A percentile compares a stretch with the other conserved stretches of the same genome.
These are phyloP conservation scores for Eilema sororculum DNA, from an alignment of 2,888 invertebrate genomes.

Conservation along the genomic window DNA sequence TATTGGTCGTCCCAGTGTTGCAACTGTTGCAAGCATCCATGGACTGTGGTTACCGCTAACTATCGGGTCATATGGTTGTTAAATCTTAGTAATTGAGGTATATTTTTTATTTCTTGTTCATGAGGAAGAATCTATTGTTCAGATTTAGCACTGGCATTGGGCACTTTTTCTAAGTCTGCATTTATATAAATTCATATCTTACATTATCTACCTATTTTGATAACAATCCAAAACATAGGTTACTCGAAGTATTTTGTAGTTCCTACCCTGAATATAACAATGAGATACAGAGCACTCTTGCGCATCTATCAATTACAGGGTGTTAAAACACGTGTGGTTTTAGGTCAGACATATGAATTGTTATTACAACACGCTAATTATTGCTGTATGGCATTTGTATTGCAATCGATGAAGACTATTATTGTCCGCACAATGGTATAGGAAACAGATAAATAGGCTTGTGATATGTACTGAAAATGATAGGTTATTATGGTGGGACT, in stretches of 20 bases:
- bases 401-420: conserved; percentile 36
- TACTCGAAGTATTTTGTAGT: not conserved
- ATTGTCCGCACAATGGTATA: conserved; percentile 48
- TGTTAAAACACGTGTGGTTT: conserved; percentile 64
- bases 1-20: not conserved
- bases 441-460: conserved; percentile 44
- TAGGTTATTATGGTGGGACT: conserved; percentile 9
- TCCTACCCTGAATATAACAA: conserved; percentile 6
- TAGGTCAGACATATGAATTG: conserved; percentile 58
- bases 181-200: no score
- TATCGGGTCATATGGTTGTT: not conserved
- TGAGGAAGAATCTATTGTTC: no score
- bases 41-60: not conserved
- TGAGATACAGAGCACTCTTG: conserved; percentile 33
- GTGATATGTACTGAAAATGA: conserved; percentile 40
- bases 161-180: no score
- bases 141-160: no score
- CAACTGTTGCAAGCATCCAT: not conserved
- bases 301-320: conserved; percentile 61
- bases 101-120: no score
- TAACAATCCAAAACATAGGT: not conserved
- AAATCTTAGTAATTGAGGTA: no score
- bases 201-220: no score
- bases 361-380: conserved; percentile 70
- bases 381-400: conserved; percentile 30